phyloP scores from a whole-genome alignment of 2,888 invertebrate genomes.

The Pseudoips prasinana region DNA sequence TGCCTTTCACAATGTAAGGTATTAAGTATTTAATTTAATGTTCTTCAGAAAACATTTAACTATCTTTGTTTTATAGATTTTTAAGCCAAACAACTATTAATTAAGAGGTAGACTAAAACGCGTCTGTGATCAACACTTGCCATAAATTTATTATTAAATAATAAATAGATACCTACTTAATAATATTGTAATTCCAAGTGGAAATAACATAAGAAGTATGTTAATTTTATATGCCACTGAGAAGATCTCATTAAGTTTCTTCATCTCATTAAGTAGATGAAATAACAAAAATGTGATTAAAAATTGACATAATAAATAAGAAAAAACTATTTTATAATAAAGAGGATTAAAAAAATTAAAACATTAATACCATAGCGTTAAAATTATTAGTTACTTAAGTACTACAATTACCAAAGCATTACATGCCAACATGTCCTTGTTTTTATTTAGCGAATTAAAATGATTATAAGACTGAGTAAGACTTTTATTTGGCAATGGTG shows the following conservation, averaged over 20 bases:
- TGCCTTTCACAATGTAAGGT: constrained; percentile 6
- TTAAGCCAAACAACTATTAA: constrained; percentile 7
- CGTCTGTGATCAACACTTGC: constrained; percentile 11
- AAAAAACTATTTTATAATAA: not conserved
- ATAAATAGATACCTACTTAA: constrained; percentile 2
- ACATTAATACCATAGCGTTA: constrained; percentile 4
- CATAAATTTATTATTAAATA: constrained; percentile 5
- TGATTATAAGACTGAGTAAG: constrained; percentile 7
- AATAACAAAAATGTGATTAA: constrained; percentile 1
- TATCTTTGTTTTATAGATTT: constrained; percentile 4
- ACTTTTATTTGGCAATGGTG: constrained; percentile 8
- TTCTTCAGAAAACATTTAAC: constrained; percentile 1
- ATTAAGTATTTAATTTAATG: constrained; percentile 7
- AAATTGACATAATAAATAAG: constrained; percentile 1
- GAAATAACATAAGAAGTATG: constrained; percentile 1
- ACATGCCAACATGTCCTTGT: not conserved
- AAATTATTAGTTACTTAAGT: constrained; percentile 1
- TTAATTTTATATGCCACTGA: constrained; percentile 10
- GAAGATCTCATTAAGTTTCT: constrained; percentile 10
- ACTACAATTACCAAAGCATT: not conserved
- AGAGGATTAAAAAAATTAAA: constrained; percentile 1
- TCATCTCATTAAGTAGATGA: not conserved
- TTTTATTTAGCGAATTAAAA: constrained; percentile 4
- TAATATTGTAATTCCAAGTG: constrained; percentile 8
- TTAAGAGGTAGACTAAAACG: constrained; percentile 11